Base-by-base conservation (phyloP, 2,113 vertebrate genomes). In the Pseudorhombus dupliciocellatus region DNA sequence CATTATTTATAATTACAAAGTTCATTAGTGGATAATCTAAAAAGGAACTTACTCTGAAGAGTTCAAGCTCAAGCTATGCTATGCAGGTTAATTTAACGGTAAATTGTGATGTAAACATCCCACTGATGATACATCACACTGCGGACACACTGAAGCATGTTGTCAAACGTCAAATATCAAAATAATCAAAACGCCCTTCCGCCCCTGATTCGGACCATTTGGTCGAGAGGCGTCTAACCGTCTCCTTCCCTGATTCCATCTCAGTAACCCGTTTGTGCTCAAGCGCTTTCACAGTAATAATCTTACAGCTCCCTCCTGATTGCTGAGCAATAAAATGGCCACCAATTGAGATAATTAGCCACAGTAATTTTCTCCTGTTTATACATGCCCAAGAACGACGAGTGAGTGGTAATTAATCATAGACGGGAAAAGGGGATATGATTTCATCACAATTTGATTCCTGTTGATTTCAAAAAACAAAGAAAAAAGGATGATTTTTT, bases 331-430 rank as follows among this genome's bases (percentile, higher is more conserved):
- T 80, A 84, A 89, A 85, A 88, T 69, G 81, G 84, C 76, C 81
- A 85, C 90, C 87, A 70, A 87, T 81, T 4, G 76, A 85, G 83
- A 88, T 90, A 91, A 91, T 88, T 81, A 88, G 67, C 73, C 15
- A 64, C 51, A 21, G 55, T 77, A 21, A 75, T 88, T 86, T 84
- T 72, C 82, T 75, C 59, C 75, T 83, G 77, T 84, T 90, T 84
- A 88, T 73, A 70, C 50, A 61, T 48, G 71, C 74, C 73, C 73
- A 64, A 84, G 74, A 78, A 73, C 61, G 66, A 71, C 48, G 61
- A 84, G 61, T 65, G 75, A 77, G 69, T 61, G 40, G 77, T 86
- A 75, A 90, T 90, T 91, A 73, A 89, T 91, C 74, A 80, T 77
- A 64, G 80, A 78, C 70, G 56, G 75, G 71, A 68, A 77, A 18